These are phyloP conservation scores for Eupsilia transversa DNA, from an alignment of 2,888 invertebrate species.

Conservation along the genomic window DNA sequence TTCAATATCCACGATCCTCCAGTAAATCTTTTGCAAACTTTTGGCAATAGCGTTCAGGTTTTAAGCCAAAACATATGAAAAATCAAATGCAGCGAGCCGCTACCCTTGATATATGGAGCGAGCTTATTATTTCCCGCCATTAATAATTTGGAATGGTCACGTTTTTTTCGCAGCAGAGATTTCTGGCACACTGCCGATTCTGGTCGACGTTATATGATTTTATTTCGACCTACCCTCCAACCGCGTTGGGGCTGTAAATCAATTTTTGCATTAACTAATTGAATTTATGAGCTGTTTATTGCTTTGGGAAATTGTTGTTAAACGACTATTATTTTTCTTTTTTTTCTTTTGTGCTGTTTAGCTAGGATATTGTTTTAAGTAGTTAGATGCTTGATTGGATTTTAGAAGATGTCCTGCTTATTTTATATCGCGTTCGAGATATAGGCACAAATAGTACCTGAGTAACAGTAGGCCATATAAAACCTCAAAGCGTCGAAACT, in stretches of 20 bases:
- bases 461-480: not conserved
- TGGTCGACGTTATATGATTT: conserved; percentile 79
- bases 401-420: not conserved
- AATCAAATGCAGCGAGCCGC: conserved; percentile 82
- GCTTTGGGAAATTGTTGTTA: conserved; percentile 85
- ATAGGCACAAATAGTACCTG: not conserved
- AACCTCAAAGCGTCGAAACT: not conserved
- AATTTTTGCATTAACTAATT: conserved; percentile 89
- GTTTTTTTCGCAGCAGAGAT: conserved; percentile 75
- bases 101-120: conserved; percentile 80
- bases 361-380: conserved; percentile 36
- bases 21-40: conserved; percentile 78
- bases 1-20: conserved; percentile 72
- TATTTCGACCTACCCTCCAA: conserved; percentile 80
- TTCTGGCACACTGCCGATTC: conserved; percentile 85
- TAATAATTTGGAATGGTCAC: conserved; percentile 85
- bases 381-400: not conserved
- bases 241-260: conserved; percentile 82
- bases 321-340: conserved; percentile 80
- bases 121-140: conserved; percentile 89
- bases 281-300: conserved; percentile 89
- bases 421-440: not conserved
- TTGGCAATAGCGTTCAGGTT: conserved; percentile 80
- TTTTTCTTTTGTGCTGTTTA: conserved; percentile 51
- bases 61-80: conserved; percentile 85